Evolutionary conservation across 2,113 vertebrate species (phyloP).

Genomic region (Mesitornis unicolor): DNA sequence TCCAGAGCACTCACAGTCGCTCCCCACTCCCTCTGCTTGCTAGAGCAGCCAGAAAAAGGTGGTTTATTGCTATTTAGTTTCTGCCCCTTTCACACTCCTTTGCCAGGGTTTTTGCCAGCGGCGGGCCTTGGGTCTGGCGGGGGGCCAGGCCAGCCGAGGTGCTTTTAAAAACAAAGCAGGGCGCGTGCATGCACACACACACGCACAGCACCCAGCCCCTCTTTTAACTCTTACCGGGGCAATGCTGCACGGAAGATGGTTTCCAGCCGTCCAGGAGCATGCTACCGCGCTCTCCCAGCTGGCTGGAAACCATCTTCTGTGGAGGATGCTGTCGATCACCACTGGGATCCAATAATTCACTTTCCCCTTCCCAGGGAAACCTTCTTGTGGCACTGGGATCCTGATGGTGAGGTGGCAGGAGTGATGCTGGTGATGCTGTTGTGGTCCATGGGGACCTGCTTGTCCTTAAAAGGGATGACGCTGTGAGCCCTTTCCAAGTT

Average conservation of each 20-base stretch:
- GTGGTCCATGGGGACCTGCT: accelerated
- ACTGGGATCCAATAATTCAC: background rate
- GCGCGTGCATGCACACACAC: slow-evolving; percentile 58
- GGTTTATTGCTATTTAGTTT: slow-evolving; percentile 34
- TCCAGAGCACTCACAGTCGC: accelerated
- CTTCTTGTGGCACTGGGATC: background rate
- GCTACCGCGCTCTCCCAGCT: accelerated
- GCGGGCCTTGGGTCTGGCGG: slow-evolving; percentile 13
- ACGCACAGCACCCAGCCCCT: slow-evolving; percentile 35
- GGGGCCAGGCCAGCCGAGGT: slow-evolving; percentile 41
- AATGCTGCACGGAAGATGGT: background rate
- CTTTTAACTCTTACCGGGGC: slow-evolving; percentile 14
- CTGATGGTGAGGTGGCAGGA: background rate
- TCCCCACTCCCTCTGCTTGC: background rate
- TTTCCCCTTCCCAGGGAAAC: background rate
- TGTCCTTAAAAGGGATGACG: background rate
- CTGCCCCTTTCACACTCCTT: slow-evolving; percentile 49
- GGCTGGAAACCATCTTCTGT: background rate
- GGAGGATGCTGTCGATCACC: accelerated
- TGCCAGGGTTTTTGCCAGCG: slow-evolving; percentile 28
- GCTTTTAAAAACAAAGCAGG: slow-evolving; percentile 60
- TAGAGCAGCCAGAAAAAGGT: background rate
- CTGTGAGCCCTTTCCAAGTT: background rate
- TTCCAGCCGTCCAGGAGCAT: background rate
- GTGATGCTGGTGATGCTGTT: accelerated